A percentile compares a stretch with the other conserved stretches of the same genome.
phyloP scores from a whole-genome alignment of 2,888 invertebrate genomes.

The Sinohyriopsis cumingii region DNA sequence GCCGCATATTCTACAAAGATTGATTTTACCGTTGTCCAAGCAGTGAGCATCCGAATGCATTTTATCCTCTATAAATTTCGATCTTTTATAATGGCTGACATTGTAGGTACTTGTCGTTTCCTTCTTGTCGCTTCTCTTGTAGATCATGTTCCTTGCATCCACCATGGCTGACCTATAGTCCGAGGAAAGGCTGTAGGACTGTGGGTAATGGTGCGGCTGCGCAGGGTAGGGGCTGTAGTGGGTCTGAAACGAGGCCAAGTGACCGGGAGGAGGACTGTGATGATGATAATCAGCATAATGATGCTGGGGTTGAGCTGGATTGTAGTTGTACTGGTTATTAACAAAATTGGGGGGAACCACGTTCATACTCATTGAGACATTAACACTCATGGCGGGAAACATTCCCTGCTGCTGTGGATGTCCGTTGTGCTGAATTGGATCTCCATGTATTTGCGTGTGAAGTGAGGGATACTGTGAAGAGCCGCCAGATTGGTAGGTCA shows the following conservation, averaged over 20 bases:
- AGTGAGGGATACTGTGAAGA: constrained; percentile 43
- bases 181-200: constrained; percentile 49
- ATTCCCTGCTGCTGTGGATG: constrained; percentile 37
- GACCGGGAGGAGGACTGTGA: constrained; percentile 48
- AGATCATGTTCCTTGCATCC: constrained; percentile 50
- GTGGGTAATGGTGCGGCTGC: constrained; percentile 39
- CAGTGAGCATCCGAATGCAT: constrained; percentile 29
- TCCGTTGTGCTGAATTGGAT: constrained; percentile 34
- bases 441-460: constrained; percentile 40
- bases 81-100: constrained; percentile 45
- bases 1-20: constrained; percentile 94
- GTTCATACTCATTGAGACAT: constrained; percentile 98
- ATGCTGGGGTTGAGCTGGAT: constrained; percentile 37
- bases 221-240: constrained; percentile 39
- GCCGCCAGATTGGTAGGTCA: constrained; percentile 41
- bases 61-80: constrained; percentile 50
- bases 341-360: constrained; percentile 77
- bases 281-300: constrained; percentile 35
- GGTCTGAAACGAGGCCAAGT: constrained; percentile 39
- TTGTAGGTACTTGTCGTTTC: constrained; percentile 48
- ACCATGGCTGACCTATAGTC: constrained; percentile 48
- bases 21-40: constrained; percentile 70
- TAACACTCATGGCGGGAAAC: constrained; percentile 96
- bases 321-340: constrained; percentile 43
- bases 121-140: constrained; percentile 55